Percentiles rank a stretch among this genome's conserved stretches.
Evolutionary conservation across 2,113 vertebrate genomes (phyloP).

Genomic region (Neodontobutis hainanensis): DNA sequence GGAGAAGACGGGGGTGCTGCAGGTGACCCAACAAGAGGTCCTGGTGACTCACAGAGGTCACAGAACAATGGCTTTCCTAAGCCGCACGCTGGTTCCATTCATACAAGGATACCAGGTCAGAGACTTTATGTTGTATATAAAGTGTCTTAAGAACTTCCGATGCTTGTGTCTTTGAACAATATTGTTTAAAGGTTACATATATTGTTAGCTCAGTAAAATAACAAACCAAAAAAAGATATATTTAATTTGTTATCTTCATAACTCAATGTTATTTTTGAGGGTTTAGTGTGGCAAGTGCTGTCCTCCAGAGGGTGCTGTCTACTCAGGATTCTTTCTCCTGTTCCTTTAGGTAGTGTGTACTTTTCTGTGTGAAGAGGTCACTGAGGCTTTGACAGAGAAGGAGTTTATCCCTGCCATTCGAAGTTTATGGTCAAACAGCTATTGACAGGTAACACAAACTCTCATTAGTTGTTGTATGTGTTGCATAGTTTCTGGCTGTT

Average conservation of each 20-base stretch:
- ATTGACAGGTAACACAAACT: constrained; percentile 73
- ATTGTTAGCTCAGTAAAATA: too few species aligned
- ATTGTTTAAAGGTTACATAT: too few species aligned
- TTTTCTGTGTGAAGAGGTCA: constrained; percentile 82
- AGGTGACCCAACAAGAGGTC: constrained; percentile 81
- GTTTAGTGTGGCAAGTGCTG: neutral
- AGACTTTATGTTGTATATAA: neutral
- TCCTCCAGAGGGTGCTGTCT: constrained; percentile 35
- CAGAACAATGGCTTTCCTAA: constrained; percentile 80
- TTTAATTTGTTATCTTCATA: neutral
- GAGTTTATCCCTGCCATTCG: constrained; percentile 82
- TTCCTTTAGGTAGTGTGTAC: constrained; percentile 85
- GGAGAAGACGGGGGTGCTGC: constrained; percentile 83
- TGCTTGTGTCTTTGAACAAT: too few species aligned
- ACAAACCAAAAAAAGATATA: neutral
- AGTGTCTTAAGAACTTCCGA: too few species aligned
- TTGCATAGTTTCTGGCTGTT: constrained; percentile 34
- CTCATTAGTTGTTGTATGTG: neutral
- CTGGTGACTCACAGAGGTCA: constrained; percentile 80
- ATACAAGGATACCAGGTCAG: constrained; percentile 91
- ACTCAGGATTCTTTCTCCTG: neutral
- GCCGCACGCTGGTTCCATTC: constrained; percentile 85
- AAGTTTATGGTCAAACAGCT: constrained; percentile 85
- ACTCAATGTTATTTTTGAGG: neutral
- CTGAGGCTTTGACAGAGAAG: constrained; percentile 83